Percentiles rank a stretch among this genome's conserved stretches.
These are phyloP conservation scores for Amphipyra tragopoginis DNA, from an alignment of 2,888 invertebrate genomes.

Conservation along the genomic window DNA sequence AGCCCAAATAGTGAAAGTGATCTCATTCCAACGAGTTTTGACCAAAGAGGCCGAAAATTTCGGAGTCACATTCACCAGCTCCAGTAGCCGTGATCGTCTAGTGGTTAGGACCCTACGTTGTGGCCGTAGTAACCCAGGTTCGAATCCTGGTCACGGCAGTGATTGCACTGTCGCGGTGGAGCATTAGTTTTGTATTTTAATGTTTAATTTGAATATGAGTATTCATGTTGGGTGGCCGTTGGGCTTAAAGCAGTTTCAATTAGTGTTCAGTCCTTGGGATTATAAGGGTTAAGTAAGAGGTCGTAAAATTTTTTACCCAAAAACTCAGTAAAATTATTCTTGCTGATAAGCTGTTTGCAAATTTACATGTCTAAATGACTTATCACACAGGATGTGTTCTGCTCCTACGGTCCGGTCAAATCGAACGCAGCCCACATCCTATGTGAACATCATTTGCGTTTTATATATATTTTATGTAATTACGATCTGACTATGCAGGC, in stretches of 20 bases:
- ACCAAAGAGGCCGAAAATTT: constrained; percentile 17
- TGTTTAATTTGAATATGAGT: constrained; percentile 28
- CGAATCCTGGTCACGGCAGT: constrained; percentile 90
- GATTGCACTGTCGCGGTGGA: constrained; percentile 75
- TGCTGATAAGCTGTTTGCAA: too few species aligned
- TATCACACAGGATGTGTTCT: too few species aligned
- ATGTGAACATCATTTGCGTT: too few species aligned
- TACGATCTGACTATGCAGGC: too few species aligned
- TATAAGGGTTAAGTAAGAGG: background rate
- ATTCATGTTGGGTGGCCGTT: constrained; percentile 12
- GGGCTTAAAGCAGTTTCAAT: constrained; percentile 30
- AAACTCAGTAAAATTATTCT: background rate
- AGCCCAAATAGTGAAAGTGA: constrained; percentile 35
- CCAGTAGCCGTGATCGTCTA: constrained; percentile 68
- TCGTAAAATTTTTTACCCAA: background rate
- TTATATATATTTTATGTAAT: too few species aligned
- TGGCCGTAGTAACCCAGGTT: constrained; percentile 94
- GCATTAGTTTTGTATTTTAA: constrained; percentile 9
- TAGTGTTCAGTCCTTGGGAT: constrained; percentile 18
- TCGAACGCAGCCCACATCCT: too few species aligned
- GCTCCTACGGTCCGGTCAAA: too few species aligned
- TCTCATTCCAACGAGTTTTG: constrained; percentile 15
- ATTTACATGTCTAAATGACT: too few species aligned
- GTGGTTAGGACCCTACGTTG: constrained; percentile 94
- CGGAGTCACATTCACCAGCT: constrained; percentile 58